phyloP scores from a whole-genome alignment of 2,113 vertebrate genomes.

The Vicugna pacos region DNA sequence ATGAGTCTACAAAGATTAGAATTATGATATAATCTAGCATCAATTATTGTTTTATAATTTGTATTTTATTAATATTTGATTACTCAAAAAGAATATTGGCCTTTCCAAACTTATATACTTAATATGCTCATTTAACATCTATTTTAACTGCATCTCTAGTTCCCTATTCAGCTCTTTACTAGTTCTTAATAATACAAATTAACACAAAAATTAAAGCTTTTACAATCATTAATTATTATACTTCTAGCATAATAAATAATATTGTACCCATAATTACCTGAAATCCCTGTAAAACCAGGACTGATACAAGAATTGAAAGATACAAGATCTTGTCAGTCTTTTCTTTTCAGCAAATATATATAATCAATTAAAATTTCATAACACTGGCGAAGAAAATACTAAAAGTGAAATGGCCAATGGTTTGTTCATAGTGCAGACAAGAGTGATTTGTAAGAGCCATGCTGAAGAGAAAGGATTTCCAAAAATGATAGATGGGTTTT shows the following conservation, averaged over 20 bases:
- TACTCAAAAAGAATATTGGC: background rate
- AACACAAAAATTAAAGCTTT: slow-evolving; percentile 12
- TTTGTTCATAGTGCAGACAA: slow-evolving; percentile 6
- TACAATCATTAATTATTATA: background rate
- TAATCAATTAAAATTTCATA: slow-evolving; percentile 29
- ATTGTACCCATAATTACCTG: background rate
- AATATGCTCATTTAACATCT: background rate
- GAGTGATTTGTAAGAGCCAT: slow-evolving; percentile 56
- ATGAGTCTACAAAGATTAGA: background rate
- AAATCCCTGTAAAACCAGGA: background rate
- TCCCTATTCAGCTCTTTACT: background rate
- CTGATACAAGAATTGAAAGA: slow-evolving; percentile 20
- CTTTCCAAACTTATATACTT: background rate
- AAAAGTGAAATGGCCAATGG: background rate
- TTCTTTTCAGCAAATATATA: background rate
- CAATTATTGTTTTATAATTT: slow-evolving; percentile 3
- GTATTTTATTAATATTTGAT: background rate
- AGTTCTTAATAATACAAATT: background rate
- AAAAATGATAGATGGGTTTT: slow-evolving; percentile 55
- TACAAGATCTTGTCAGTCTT: background rate
- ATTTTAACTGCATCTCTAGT: background rate
- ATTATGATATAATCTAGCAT: background rate
- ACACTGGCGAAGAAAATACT: slow-evolving; percentile 12
- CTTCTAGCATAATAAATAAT: background rate
- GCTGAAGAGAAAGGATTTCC: background rate